Percentiles rank a stretch among this genome's conserved stretches.
phyloP scores from a whole-genome alignment of 2,113 vertebrate species.

The Vidua chalybeata region DNA sequence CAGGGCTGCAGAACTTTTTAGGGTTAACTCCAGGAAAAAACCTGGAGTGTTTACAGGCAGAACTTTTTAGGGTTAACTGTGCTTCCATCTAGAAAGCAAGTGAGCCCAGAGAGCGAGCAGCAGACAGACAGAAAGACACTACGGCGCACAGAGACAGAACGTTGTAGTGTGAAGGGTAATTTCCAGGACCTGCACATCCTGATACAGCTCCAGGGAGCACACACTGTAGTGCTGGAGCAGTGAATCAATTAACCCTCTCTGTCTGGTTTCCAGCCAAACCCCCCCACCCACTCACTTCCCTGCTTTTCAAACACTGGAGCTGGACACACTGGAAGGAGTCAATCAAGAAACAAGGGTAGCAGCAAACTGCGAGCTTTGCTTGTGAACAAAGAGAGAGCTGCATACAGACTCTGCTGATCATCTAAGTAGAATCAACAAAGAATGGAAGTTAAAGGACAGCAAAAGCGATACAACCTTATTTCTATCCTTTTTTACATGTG shows the following conservation, averaged over 20 bases:
- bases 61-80: constrained; percentile 43
- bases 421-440: neutral
- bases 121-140: neutral
- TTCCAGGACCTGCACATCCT: neutral
- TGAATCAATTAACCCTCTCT: constrained; percentile 32
- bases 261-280: constrained; percentile 38
- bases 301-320: constrained; percentile 21
- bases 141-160: neutral
- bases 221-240: neutral
- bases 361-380: neutral
- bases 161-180: neutral
- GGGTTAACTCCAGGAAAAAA: constrained; percentile 38
- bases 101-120: neutral
- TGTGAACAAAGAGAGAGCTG: neutral
- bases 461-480: neutral
- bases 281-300: constrained; percentile 13
- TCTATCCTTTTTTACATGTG: neutral
- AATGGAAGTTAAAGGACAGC: neutral
- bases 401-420: neutral
- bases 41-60: neutral
- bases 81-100: neutral
- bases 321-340: constrained; percentile 27
- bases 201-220: neutral
- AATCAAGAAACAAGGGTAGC: neutral
- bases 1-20: neutral